Evolutionary conservation across 2,797 vertebrate genomes (phyloP).

Genomic region (Chiropotes sagulatus): DNA sequence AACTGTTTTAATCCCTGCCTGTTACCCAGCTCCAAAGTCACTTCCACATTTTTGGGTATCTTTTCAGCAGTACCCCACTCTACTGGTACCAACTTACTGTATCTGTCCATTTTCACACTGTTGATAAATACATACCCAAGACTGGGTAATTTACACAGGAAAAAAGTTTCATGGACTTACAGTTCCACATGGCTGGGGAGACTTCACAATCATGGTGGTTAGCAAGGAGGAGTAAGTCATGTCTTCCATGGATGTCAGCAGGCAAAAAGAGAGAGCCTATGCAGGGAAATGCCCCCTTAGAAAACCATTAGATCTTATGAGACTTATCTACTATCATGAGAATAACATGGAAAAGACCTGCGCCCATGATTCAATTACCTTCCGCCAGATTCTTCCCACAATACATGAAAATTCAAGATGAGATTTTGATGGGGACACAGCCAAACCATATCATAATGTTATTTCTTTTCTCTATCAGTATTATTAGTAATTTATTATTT

Average conservation of each 20-base stretch:
- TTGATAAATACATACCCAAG: not conserved
- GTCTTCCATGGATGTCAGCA: not conserved
- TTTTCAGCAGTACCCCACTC: not conserved
- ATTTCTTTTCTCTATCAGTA: not conserved
- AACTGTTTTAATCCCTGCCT: not conserved
- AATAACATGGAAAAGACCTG: not conserved
- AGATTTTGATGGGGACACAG: not conserved
- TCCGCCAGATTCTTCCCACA: not conserved
- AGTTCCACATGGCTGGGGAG: not conserved
- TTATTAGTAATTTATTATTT: not conserved
- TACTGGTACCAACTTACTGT: not conserved
- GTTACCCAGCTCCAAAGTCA: not conserved
- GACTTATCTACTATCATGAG: not conserved
- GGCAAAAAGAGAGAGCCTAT: not conserved
- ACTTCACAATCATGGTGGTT: not conserved
- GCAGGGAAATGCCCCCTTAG: not conserved
- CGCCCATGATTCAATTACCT: too few species aligned
- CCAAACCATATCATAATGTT: not conserved
- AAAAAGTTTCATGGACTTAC: not conserved
- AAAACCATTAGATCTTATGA: not conserved
- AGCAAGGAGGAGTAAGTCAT: not conserved
- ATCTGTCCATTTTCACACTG: not conserved
- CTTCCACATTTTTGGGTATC: not conserved
- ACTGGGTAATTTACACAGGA: not conserved
- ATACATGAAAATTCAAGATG: not conserved